Evolutionary conservation across 2,888 invertebrate species (phyloP), one percentile per base, ranked within the genome.

Genomic region (Tyria jacobaeae): DNA sequence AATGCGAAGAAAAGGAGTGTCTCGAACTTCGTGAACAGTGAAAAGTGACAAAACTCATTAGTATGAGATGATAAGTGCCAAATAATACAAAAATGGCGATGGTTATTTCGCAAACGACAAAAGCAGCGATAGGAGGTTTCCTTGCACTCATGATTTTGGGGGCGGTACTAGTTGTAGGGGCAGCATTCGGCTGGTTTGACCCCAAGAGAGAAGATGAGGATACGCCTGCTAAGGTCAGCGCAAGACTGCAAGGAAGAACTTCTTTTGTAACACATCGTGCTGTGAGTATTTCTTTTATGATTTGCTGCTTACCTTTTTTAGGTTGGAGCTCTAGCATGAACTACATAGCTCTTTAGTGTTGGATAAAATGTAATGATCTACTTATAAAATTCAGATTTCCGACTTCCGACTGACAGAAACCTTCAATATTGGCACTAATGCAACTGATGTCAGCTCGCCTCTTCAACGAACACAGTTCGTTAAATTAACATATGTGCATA

Each of bases 101-200:
- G 93, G 94, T 93, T 66, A 92, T 94, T 87, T 94, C 94, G 60
- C 92, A 92, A 67, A 89, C 94, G 70, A 94, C 94, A 57, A 94
- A 94, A 80, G 93, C 90, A 61, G 93, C 92, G 55, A 93, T 94
- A 62, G 93, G 89, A 60, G 93, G 92, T 10, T 89, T 93, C 70
- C 71, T 94, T 55, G 93, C 91, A 12, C 78, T 94, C 76, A 94
- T 94, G 93, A 89, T 93, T 55, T 80, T 94, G 15, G 94, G 92
- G 25, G 94, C 93, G 53, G 92, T 93, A 17, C 66, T 94, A 62
- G 91, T 92, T 60, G 93, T 93, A 2, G 94, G 93, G 0, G 92
- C 89, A 1, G 93, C 92, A 0, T 90, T 93, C 24, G 94, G 94
- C 1, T 94, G 94, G 94, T 94, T 93, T 62, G 91, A 92, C 62